Evolutionary conservation across 2,797 vertebrate genomes (phyloP).

Genomic region (Gastrophryne carolinensis): DNA sequence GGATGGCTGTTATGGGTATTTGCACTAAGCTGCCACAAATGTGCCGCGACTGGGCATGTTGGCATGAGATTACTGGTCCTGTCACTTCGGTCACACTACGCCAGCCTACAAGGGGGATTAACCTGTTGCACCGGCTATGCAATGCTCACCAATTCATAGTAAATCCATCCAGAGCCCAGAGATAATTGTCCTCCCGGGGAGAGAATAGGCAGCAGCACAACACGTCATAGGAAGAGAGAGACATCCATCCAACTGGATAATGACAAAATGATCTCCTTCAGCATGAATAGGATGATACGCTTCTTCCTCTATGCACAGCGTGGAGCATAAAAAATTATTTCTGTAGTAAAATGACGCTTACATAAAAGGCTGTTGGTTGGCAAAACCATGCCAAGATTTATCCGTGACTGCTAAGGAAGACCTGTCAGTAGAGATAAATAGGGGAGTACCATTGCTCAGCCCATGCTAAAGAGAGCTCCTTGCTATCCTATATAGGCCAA

Average conservation of each 20-base stretch:
- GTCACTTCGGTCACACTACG: slow-evolving; percentile 22
- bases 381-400: no score
- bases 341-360: no score
- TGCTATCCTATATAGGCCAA: no score
- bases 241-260: slow-evolving; percentile 4
- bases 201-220: background rate
- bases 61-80: background rate
- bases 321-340: no score
- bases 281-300: background rate
- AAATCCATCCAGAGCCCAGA: background rate
- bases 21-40: slow-evolving; percentile 24
- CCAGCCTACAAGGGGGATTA: slow-evolving; percentile 5
- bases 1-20: slow-evolving; percentile 1
- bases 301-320: no score
- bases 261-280: background rate
- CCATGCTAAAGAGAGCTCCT: no score
- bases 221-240: background rate
- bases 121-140: slow-evolving; percentile 17
- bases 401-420: no score
- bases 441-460: no score
- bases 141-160: background rate
- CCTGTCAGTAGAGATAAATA: no score
- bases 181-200: background rate
- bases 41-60: background rate
- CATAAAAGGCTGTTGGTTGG: no score